Base-by-base conservation (phyloP, 2,113 vertebrate genomes). In the human (Homo sapiens) region DNA sequence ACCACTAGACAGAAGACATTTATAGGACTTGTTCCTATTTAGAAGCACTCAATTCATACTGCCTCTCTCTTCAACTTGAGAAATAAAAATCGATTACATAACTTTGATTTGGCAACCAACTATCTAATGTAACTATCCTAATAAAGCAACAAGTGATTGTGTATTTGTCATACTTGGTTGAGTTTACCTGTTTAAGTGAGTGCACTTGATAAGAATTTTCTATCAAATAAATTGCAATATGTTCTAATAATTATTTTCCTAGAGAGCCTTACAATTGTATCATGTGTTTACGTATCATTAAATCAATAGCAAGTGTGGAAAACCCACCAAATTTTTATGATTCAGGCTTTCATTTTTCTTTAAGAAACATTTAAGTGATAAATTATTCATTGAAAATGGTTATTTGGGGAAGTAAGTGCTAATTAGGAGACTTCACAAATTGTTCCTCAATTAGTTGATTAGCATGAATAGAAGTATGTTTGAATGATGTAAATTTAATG, bases 401-500 rank as follows among this genome's bases (percentile, higher is more conserved):
- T 92, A 97, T 94, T 96, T 89, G 38, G 88, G 61, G 48, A 92
- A 57, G 87, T 84, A 91, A 89, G 90, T 83, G 18, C 72, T 97
- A 3, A 94, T 98, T 78, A 68, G 66, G 25, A 97, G 32, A 79
- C 5, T 93, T 59, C 57, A 16, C 55, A 92, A 93, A 96, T 97
- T 97, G 40, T 78, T 95, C 50, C 75, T 98, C 95, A 96, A 94
- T 98, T 97, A 98, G 93, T 92, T 97, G 90, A 73, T 81, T 96
- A 97, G 72, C 75, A 38, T 90, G 98, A 98, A 98, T 87, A 79
- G 64, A 92, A 95, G 48, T 87, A 72, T 75, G 57, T 87, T 97
- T 96, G 89, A 96, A 97, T 97, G 97, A 97, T 93, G 90, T 90
- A 96, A 80, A 94, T 94, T 97, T 97, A 98, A 97, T 97, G 70